These are phyloP conservation scores for Syngnathoides biaculeatus DNA, from an alignment of 2,113 vertebrate genomes.

Conservation along the genomic window DNA sequence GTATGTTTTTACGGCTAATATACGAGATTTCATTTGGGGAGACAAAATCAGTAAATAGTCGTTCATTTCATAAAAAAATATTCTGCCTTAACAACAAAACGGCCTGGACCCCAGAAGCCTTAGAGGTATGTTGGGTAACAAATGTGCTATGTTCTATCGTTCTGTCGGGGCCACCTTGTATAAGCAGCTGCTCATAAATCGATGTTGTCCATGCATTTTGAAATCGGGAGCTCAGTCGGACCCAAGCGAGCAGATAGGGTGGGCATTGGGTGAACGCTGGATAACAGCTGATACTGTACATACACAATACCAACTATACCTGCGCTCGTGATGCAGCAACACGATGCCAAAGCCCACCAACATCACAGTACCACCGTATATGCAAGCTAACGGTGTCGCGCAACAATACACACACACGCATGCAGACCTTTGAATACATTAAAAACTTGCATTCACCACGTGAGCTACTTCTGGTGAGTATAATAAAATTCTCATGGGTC, in stretches of 20 bases:
- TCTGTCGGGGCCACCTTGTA: not conserved
- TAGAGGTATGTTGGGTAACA: no score
- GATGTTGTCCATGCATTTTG: not conserved
- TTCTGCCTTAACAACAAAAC: no score
- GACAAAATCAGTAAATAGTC: no score
- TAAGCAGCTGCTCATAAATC: not conserved
- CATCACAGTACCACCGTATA: conserved; percentile 12
- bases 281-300: conserved; percentile 1
- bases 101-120: no score
- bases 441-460: not conserved
- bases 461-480: no score
- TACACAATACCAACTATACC: conserved; percentile 7
- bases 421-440: not conserved
- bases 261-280: not conserved
- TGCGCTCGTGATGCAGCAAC: conserved; percentile 31
- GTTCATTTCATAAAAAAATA: no score
- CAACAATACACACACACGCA: not conserved
- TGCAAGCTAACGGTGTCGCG: conserved; percentile 1
- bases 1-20: no score
- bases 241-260: not conserved
- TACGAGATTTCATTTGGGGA: no score
- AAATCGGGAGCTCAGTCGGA: not conserved
- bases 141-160: no score
- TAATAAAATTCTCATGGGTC: no score
- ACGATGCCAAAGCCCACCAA: conserved; percentile 23